Evolutionary conservation across 1,140 invertebrate genomes (phyloP).

Genomic region (Pseudomyrmex gracilis): DNA sequence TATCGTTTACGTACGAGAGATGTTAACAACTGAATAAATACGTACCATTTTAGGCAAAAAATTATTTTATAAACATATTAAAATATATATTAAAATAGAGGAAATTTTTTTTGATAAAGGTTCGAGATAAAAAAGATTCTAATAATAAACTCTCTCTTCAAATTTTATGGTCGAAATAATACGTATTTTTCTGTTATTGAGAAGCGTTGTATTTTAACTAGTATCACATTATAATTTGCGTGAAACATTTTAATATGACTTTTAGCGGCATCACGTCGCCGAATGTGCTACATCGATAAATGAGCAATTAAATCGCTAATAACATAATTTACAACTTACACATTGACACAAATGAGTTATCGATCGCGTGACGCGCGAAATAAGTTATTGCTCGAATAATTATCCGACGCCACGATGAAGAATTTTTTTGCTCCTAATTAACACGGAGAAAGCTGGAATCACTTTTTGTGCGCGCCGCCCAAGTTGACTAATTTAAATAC

Average conservation of each 20-base stretch:
- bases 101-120: not conserved
- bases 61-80: too few species aligned
- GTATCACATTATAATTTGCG: not conserved
- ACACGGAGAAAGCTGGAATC: conserved; percentile 53
- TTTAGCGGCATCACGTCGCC: conserved; percentile 19
- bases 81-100: not conserved
- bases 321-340: conserved; percentile 72
- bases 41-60: too few species aligned
- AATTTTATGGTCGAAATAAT: conserved; percentile 2
- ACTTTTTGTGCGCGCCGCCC: conserved; percentile 31
- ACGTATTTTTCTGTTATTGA: not conserved
- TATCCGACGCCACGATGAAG: conserved; percentile 55
- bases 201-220: not conserved
- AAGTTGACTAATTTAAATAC: conserved; percentile 57
- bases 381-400: conserved; percentile 74
- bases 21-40: too few species aligned
- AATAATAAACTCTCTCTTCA: not conserved
- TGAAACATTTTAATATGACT: conserved; percentile 48
- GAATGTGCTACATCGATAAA: conserved; percentile 67
- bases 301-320: conserved; percentile 74
- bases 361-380: conserved; percentile 48
- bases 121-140: not conserved
- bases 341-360: conserved; percentile 67
- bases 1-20: not conserved
- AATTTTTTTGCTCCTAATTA: conserved; percentile 57